These are phyloP conservation scores for Syngnathus scovelli DNA, from an alignment of 2,113 vertebrate genomes.

Conservation along the genomic window DNA sequence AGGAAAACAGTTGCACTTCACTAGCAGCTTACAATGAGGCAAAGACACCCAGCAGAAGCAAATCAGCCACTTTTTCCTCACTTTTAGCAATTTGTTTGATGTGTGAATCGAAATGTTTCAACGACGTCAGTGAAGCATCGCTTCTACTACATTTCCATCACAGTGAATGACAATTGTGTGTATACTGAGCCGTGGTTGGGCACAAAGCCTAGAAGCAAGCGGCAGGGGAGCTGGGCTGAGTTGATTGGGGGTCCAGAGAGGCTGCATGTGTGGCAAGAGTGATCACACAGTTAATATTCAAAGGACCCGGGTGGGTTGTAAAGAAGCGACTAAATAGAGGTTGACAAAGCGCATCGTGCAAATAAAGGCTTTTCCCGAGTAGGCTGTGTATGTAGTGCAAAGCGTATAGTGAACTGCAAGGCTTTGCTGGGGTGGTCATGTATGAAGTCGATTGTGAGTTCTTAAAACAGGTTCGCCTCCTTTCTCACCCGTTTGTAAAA, in stretches of 20 bases:
- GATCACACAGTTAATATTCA: constrained; percentile 77
- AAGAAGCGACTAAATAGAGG: constrained; percentile 68
- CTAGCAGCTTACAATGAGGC: constrained; percentile 44
- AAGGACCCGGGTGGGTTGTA: constrained; percentile 61
- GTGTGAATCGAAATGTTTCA: background rate
- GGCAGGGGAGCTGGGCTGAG: constrained; percentile 31
- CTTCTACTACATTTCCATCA: constrained; percentile 21
- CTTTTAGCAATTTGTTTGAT: constrained; percentile 1
- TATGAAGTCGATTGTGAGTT: constrained; percentile 63
- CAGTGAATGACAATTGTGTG: constrained; percentile 36
- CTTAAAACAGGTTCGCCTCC: constrained; percentile 56
- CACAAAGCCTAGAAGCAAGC: constrained; percentile 45
- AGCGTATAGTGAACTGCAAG: constrained; percentile 42
- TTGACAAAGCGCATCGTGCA: constrained; percentile 67
- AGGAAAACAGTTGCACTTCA: constrained; percentile 52
- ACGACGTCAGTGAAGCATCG: background rate
- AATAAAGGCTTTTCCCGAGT: constrained; percentile 66
- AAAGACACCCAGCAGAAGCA: constrained; percentile 28
- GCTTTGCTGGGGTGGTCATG: constrained; percentile 59
- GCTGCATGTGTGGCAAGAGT: constrained; percentile 72
- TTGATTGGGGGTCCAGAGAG: constrained; percentile 43
- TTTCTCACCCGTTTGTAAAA: constrained; percentile 39
- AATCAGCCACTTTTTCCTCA: constrained; percentile 14
- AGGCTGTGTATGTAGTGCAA: constrained; percentile 64
- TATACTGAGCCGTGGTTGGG: constrained; percentile 40